These are phyloP conservation scores for Capreolus pygargus DNA, from an alignment of 2,113 vertebrate genomes.

Conservation along the genomic window DNA sequence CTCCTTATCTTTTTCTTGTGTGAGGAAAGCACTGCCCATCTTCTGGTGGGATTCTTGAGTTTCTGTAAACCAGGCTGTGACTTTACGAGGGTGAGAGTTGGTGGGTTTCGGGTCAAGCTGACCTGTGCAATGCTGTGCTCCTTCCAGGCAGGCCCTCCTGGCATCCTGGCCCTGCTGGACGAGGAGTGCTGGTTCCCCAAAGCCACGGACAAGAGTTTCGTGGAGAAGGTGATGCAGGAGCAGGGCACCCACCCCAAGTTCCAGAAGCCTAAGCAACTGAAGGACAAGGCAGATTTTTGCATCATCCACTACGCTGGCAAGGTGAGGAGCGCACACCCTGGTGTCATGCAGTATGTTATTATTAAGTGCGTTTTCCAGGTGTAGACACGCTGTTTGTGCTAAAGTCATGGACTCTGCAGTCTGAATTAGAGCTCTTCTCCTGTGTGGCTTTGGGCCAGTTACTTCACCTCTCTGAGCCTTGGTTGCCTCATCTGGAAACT, in stretches of 20 bases:
- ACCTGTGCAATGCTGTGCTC: background rate
- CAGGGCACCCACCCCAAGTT: constrained; percentile 97
- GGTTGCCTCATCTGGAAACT: background rate
- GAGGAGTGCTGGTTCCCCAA: constrained; percentile 99
- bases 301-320: constrained; percentile 99
- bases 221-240: constrained; percentile 97
- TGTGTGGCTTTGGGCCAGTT: background rate
- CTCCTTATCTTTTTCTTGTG: accelerated
- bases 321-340: constrained; percentile 79
- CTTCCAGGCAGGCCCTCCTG: constrained; percentile 92
- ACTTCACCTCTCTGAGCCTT: background rate
- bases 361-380: accelerated
- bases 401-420: background rate
- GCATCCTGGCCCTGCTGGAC: constrained; percentile 95
- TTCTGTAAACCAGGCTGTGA: background rate
- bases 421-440: background rate
- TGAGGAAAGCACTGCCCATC: accelerated
- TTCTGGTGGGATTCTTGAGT: background rate
- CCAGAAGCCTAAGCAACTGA: constrained; percentile 97
- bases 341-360: accelerated
- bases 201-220: constrained; percentile 98
- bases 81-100: accelerated
- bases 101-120: background rate
- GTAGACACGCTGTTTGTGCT: background rate
- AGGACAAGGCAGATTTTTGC: constrained; percentile 97